A percentile compares a stretch with the other conserved stretches of the same genome.
phyloP scores from a whole-genome alignment of 2,888 invertebrate genomes.

The Stenurella melanura region DNA sequence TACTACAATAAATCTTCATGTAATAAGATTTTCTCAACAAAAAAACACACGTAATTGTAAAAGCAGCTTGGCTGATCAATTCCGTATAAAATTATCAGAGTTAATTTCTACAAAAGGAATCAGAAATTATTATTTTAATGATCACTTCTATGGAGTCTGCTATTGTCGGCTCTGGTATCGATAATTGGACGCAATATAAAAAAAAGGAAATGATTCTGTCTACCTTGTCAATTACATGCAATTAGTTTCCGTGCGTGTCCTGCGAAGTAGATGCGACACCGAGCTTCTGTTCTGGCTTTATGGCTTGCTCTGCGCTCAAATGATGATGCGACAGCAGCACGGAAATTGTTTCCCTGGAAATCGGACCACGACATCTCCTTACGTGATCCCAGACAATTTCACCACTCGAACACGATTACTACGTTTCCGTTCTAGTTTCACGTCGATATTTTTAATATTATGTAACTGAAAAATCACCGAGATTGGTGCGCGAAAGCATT shows the following conservation, averaged over 20 bases:
- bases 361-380: slow-evolving; percentile 55
- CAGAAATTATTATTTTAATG: slow-evolving; percentile 27
- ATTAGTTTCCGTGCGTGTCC: slow-evolving; percentile 68
- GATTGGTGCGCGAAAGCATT: background rate
- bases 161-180: slow-evolving; percentile 19
- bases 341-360: slow-evolving; percentile 56
- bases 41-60: background rate
- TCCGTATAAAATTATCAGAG: slow-evolving; percentile 1
- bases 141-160: slow-evolving; percentile 1
- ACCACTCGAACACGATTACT: slow-evolving; percentile 39
- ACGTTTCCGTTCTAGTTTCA: slow-evolving; percentile 42
- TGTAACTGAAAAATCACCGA: background rate
- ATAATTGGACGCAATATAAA: slow-evolving; percentile 30
- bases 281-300: slow-evolving; percentile 35
- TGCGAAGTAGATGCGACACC: slow-evolving; percentile 45
- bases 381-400: slow-evolving; percentile 57
- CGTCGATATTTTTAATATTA: slow-evolving; percentile 15
- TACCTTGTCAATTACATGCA: slow-evolving; percentile 68
- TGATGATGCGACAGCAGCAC: slow-evolving; percentile 40
- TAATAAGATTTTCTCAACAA: background rate
- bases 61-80: background rate
- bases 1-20: too few species aligned
- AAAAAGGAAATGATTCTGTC: slow-evolving; percentile 40
- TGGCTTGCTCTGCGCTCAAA: slow-evolving; percentile 27
- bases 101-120: slow-evolving; percentile 1